phyloP scores from a whole-genome alignment of 1,140 invertebrate genomes.

The Tyrophagus putrescentiae region DNA sequence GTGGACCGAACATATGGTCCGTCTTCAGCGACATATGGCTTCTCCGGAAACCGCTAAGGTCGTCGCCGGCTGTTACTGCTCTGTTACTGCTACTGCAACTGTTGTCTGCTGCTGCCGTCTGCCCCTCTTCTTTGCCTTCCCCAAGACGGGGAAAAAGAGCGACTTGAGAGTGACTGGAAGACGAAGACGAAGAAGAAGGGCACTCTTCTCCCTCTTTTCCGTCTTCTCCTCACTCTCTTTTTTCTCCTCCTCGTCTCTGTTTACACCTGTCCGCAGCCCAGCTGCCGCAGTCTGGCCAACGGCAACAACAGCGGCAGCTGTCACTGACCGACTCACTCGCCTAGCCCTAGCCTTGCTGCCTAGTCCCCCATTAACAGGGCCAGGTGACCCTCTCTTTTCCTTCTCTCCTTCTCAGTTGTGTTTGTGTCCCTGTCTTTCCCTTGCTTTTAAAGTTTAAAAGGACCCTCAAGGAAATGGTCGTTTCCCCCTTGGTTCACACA shows the following conservation, averaged over 20 bases:
- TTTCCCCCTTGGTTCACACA: too few relatives aligned
- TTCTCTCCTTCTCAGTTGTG: too few relatives aligned
- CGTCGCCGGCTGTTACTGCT: too few relatives aligned
- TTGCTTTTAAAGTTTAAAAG: background rate
- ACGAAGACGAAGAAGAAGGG: too few relatives aligned
- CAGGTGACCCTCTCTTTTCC: too few relatives aligned
- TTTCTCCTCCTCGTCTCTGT: background rate
- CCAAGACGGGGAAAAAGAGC: background rate
- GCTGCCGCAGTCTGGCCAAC: background rate
- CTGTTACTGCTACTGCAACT: background rate
- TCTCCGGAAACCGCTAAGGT: background rate
- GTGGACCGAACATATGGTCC: conserved; percentile 2
- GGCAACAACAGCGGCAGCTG: too few relatives aligned
- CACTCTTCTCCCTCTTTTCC: background rate
- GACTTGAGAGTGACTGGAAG: too few relatives aligned
- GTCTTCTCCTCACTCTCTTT: background rate
- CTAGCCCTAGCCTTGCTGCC: too few relatives aligned
- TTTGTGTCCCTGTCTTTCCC: too few relatives aligned
- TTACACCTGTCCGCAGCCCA: conserved; percentile 1
- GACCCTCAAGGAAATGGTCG: too few relatives aligned
- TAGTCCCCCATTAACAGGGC: too few relatives aligned
- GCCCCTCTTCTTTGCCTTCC: background rate
- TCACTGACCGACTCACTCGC: too few relatives aligned
- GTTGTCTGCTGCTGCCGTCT: background rate
- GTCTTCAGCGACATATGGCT: conserved; percentile 5